Evolutionary conservation across 2,888 invertebrate genomes (phyloP).

Genomic region (Eueremaeus valkanovi): DNA sequence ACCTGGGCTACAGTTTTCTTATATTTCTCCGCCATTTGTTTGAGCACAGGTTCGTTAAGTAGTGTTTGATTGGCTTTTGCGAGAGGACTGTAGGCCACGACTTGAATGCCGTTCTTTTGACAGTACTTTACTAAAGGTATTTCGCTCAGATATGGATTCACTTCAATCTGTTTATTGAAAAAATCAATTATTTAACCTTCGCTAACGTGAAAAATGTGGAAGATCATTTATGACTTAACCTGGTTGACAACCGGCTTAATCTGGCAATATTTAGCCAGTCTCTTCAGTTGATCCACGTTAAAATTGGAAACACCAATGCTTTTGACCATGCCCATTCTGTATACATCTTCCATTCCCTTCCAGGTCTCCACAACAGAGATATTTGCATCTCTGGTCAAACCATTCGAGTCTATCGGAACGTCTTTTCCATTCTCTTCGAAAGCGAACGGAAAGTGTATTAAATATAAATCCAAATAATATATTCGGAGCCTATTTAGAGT

Average conservation of each 20-base stretch:
- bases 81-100: conserved; percentile 39
- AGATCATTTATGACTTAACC: not conserved
- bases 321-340: conserved; percentile 61
- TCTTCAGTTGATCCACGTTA: conserved; percentile 65
- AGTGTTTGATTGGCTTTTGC: not conserved
- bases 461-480: conserved; percentile 76
- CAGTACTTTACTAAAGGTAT: conserved; percentile 28
- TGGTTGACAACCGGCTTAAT: conserved; percentile 39
- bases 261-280: not conserved
- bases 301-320: conserved; percentile 83
- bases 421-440: conserved; percentile 55
- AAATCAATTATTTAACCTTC: not conserved
- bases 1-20: conserved; percentile 33
- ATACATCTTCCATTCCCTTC: conserved; percentile 31
- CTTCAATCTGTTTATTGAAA: not conserved
- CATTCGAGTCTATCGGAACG: not conserved
- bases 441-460: conserved; percentile 87
- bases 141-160: conserved; percentile 35
- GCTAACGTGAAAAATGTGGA: not conserved
- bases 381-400: not conserved
- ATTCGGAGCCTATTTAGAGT: conserved; percentile 69
- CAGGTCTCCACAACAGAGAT: conserved; percentile 35
- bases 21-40: conserved; percentile 33
- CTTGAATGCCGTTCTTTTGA: not conserved
- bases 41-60: conserved; percentile 17